Percentiles rank a stretch among this genome's conserved stretches.
Conservation (phyloP, 2,797 vertebrate genomes). For the Pipistrellus pipistrellus region DNA sequence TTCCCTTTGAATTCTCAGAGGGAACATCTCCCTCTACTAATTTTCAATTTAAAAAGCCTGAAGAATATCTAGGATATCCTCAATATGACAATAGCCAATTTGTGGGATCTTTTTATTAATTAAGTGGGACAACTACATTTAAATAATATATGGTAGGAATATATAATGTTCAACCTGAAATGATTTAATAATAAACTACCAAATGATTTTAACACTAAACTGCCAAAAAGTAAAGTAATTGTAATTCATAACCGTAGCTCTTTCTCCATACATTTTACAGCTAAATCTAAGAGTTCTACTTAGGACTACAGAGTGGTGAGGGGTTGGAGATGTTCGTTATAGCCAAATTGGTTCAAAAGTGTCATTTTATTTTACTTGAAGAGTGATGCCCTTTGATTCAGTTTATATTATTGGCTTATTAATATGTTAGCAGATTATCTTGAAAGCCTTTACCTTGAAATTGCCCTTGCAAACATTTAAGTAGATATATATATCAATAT, state of each 20-base stretch:
- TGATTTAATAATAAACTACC: conserved; percentile 55
- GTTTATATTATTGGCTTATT: not conserved
- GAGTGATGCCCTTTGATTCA: not conserved
- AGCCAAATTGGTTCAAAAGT: not conserved
- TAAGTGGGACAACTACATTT: conserved; percentile 46
- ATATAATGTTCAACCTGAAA: conserved; percentile 48
- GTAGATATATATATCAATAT: not conserved
- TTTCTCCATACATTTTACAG: conserved; percentile 3
- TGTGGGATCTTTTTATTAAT: conserved; percentile 51
- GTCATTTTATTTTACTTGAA: conserved; percentile 5
- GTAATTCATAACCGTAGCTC: conserved; percentile 60
- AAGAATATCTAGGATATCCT: conserved; percentile 41
- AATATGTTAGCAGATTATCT: not conserved
- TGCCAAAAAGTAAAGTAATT: conserved; percentile 59
- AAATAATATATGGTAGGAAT: conserved; percentile 37
- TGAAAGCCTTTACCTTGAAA: conserved; percentile 59
- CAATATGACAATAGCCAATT: conserved; percentile 2
- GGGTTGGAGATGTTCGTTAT: not conserved
- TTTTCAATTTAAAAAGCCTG: conserved; percentile 54
- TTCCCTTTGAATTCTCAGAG: conserved; percentile 50
- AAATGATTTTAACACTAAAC: conserved; percentile 49
- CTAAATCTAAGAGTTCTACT: not conserved
- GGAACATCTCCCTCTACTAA: conserved; percentile 25
- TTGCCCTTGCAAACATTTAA: conserved; percentile 32
- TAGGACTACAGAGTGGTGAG: not conserved